A percentile compares a stretch with the other conserved stretches of the same genome.
Evolutionary conservation across 2,113 vertebrate genomes (phyloP).

Genomic region (Okapia johnstoni): DNA sequence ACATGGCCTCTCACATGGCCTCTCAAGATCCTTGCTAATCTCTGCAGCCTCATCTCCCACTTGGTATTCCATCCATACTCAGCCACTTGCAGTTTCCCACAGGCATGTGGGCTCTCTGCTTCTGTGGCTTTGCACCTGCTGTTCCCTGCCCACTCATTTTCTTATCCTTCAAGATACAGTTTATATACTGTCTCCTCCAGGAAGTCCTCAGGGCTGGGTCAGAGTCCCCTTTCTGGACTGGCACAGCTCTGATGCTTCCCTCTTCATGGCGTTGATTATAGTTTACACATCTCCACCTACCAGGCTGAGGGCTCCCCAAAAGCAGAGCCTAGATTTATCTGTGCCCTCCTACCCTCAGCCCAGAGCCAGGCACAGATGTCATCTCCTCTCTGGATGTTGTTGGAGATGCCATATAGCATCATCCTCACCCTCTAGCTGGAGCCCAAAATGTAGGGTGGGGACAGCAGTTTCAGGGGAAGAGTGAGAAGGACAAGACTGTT

Average conservation of each 20-base stretch:
- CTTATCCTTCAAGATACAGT: background rate
- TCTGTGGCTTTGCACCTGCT: background rate
- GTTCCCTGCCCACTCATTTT: background rate
- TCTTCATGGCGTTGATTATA: background rate
- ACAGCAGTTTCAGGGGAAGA: background rate
- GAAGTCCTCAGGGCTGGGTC: background rate
- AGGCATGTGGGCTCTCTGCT: background rate
- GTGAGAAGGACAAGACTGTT: background rate
- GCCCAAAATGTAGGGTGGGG: background rate
- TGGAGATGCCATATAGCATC: background rate
- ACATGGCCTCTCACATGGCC: rapidly evolving
- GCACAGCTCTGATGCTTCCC: background rate
- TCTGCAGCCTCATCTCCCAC: background rate
- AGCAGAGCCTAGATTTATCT: background rate
- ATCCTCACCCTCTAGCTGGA: background rate
- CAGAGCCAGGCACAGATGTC: background rate
- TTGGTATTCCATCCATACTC: background rate
- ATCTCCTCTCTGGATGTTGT: background rate
- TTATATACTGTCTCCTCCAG: background rate
- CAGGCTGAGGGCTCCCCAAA: background rate
- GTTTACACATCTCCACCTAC: background rate
- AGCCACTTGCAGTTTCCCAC: background rate
- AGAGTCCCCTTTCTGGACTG: background rate
- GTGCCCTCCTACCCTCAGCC: background rate
- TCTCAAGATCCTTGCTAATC: background rate